phyloP scores from a whole-genome alignment of 2,888 invertebrate genomes.

The Heterodera filipjevi region DNA sequence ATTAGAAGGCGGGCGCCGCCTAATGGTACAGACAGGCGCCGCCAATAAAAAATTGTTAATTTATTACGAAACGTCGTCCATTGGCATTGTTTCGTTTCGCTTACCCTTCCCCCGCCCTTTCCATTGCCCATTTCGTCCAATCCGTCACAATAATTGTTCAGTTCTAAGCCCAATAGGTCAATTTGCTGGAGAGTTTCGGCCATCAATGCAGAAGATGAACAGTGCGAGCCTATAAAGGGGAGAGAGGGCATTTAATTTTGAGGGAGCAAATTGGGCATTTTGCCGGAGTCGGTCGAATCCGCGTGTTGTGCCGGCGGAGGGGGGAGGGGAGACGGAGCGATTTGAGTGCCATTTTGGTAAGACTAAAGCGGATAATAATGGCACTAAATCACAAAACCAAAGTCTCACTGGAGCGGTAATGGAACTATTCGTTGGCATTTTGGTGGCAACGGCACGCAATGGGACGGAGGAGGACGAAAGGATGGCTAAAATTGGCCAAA shows the following conservation, averaged over 20 bases:
- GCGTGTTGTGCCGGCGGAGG: slow-evolving; percentile 5
- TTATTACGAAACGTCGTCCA: not conserved
- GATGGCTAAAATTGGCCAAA: not conserved
- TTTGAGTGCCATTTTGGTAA: slow-evolving; percentile 7
- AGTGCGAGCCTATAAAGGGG: not conserved
- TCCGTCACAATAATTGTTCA: slow-evolving; percentile 41
- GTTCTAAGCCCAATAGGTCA: slow-evolving; percentile 55
- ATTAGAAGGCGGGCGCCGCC: too few species aligned
- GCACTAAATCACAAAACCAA: not conserved
- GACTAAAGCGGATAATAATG: not conserved
- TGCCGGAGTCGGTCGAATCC: not conserved
- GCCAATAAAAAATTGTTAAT: too few species aligned
- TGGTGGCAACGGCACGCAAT: not conserved
- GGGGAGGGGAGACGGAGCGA: not conserved
- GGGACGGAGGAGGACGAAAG: not conserved
- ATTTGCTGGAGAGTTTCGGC: slow-evolving; percentile 56
- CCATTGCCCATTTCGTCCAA: slow-evolving; percentile 1
- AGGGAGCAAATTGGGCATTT: not conserved
- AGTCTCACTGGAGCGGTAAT: not conserved
- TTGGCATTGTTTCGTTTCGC: not conserved
- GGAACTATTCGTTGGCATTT: not conserved
- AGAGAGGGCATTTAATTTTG: not conserved
- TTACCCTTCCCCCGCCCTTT: not conserved
- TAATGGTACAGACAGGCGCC: too few species aligned
- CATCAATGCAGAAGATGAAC: slow-evolving; percentile 41